phyloP scores from a whole-genome alignment of 2,888 invertebrate species.

The Tetramorium bicarinatum region DNA sequence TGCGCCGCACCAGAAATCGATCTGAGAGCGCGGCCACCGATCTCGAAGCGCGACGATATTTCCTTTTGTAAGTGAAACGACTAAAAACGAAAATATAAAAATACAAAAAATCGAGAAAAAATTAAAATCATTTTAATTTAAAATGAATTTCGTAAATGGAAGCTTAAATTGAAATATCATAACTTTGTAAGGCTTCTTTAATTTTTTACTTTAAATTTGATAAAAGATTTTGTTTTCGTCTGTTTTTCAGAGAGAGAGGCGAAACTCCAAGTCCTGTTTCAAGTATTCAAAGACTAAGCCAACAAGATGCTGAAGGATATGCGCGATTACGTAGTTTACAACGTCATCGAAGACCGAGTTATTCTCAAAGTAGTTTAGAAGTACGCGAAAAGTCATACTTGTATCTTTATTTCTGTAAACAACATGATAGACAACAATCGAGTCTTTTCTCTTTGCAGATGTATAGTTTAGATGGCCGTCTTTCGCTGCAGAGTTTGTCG shows the following conservation, averaged over 20 bases:
- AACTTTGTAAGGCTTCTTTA: neutral
- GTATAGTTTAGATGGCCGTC: conserved; percentile 84
- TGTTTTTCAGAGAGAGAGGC: conserved; percentile 89
- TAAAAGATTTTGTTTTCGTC: neutral
- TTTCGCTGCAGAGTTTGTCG: conserved; percentile 83
- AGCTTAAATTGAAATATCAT: neutral
- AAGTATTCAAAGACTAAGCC: conserved; percentile 93
- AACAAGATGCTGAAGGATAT: conserved; percentile 92
- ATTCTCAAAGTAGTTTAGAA: conserved; percentile 88
- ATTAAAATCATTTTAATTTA: neutral
- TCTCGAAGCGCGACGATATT: conserved; percentile 81
- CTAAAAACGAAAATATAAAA: conserved; percentile 2
- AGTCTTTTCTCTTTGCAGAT: conserved; percentile 75
- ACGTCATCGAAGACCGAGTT: conserved; percentile 89
- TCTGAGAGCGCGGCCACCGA: conserved; percentile 86
- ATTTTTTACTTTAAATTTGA: neutral
- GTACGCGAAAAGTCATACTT: conserved; percentile 64
- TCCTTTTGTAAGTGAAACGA: conserved; percentile 77
- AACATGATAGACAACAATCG: neutral
- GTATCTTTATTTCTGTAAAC: neutral
- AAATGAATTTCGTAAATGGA: neutral
- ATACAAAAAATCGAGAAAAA: neutral
- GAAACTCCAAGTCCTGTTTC: conserved; percentile 95
- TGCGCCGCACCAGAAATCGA: conserved; percentile 82
- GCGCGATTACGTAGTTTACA: conserved; percentile 91